These are phyloP conservation scores for Smittia aterrima DNA, from an alignment of 2,888 invertebrate genomes.

Conservation along the genomic window DNA sequence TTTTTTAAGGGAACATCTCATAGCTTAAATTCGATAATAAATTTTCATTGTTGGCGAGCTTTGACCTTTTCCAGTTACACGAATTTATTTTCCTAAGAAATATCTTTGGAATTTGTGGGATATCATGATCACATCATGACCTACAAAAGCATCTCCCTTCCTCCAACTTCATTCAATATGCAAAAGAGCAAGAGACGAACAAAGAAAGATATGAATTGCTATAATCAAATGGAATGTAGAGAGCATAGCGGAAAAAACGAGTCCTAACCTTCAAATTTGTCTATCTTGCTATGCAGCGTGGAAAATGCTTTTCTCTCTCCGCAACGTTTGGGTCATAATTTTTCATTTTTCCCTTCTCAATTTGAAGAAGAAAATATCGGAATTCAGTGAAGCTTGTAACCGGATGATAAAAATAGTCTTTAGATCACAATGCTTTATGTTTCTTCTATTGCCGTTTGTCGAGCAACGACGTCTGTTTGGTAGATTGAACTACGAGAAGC, in stretches of 20 bases:
- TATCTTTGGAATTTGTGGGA: background rate
- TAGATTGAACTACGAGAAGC: background rate
- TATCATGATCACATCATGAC: constrained; percentile 23
- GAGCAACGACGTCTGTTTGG: background rate
- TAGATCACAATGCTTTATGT: background rate
- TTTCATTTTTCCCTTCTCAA: background rate
- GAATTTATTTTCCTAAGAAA: background rate
- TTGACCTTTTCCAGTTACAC: background rate
- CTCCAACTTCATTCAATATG: background rate
- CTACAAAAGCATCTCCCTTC: constrained; percentile 2
- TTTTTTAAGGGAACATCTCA: background rate
- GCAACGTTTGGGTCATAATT: background rate
- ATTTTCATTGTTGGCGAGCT: background rate
- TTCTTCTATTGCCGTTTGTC: background rate
- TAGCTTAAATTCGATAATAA: no score
- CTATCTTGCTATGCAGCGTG: background rate
- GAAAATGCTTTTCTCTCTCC: background rate
- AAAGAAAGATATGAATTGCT: background rate
- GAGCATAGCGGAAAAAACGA: background rate
- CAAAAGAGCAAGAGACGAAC: background rate
- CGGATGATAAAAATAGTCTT: constrained; percentile 10
- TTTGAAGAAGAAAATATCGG: constrained; percentile 5
- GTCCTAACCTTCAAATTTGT: constrained; percentile 18
- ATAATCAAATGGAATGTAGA: background rate
- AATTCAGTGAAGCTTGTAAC: constrained; percentile 14